phyloP scores from a whole-genome alignment of 2,113 vertebrate genomes.

The Gopherus flavomarginatus region DNA sequence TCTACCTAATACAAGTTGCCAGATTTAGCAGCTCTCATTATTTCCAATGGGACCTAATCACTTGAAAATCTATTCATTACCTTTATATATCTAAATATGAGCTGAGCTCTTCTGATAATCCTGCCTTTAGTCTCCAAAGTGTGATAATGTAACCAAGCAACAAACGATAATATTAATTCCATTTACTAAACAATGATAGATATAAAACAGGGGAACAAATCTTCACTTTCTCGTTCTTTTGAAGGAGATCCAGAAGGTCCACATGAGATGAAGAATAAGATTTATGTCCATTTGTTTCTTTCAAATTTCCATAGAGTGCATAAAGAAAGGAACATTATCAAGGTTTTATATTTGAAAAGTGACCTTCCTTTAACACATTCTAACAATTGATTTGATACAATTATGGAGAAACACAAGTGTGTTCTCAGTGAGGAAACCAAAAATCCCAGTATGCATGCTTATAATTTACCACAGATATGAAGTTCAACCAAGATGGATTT shows the following conservation, averaged over 20 bases:
- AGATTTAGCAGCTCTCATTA: background rate
- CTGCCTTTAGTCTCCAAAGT: background rate
- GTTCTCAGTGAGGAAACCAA: background rate
- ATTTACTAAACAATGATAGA: background rate
- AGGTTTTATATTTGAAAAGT: background rate
- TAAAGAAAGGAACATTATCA: background rate
- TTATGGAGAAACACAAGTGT: background rate
- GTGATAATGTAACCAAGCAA: fast-evolving
- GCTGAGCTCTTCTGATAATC: background rate
- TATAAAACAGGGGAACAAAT: background rate
- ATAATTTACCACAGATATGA: background rate
- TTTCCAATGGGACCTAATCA: background rate
- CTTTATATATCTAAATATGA: background rate
- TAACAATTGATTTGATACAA: background rate
- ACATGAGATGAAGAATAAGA: background rate
- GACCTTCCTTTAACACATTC: background rate
- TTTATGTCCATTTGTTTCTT: background rate
- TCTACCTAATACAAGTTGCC: background rate
- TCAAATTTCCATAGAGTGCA: background rate
- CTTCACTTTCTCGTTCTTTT: background rate
- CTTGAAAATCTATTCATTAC: background rate
- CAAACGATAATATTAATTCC: background rate
- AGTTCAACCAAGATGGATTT: background rate
- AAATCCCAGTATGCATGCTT: background rate
- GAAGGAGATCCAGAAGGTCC: background rate